Base-by-base conservation (phyloP, 1,140 invertebrate species). In the Halictus rubicundus region DNA sequence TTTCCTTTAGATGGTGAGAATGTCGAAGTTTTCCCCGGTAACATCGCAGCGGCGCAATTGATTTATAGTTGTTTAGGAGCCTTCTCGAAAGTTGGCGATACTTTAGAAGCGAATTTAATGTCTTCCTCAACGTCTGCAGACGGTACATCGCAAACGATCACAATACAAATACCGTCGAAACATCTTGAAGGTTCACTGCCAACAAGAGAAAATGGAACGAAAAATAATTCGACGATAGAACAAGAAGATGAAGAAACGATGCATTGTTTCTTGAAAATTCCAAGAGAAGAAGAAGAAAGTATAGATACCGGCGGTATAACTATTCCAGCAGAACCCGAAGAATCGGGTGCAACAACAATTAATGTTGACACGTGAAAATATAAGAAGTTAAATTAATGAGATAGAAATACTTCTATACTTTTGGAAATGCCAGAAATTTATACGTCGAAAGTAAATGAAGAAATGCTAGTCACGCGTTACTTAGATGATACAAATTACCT, bases 271-370 rank as follows among this genome's bases (percentile, higher is more conserved):
- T 86, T 94, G 64, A 93, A 93, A 65, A 90, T 94, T 79, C 89
- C 85, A 88, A 92, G 84, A 81, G 93, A 90, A 87, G 93, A 94
- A 68, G 94, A 94, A 75, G 94, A 95, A 72, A 92, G 92, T 63
- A 90, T 95, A 32, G 94, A 95, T 80, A 95, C 94, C 23, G 95
- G 95, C 39, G 95, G 95, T n/a, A 94, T 95, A 54, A 95, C 94
- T 12, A 95, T 95, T 87, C 94, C 94, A 12, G 94, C 94, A 19
- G 91, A 93, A 68, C 89, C 91, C 14, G 89, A 92, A 37, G 87
- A 89, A 49, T 68, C 68, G 39, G 80, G 61, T 52, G 61, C 68
- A 23, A 84, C 72, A 25, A 78, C 83, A 32, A 82, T 90, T 46
- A 78, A 88, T 71, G 76, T 89, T 78, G 86, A 89, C 75, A 83